Evolutionary conservation across 2,113 vertebrate genomes (phyloP), one percentile per base, ranked within the genome.

Genomic region (Ondatra zibethicus): DNA sequence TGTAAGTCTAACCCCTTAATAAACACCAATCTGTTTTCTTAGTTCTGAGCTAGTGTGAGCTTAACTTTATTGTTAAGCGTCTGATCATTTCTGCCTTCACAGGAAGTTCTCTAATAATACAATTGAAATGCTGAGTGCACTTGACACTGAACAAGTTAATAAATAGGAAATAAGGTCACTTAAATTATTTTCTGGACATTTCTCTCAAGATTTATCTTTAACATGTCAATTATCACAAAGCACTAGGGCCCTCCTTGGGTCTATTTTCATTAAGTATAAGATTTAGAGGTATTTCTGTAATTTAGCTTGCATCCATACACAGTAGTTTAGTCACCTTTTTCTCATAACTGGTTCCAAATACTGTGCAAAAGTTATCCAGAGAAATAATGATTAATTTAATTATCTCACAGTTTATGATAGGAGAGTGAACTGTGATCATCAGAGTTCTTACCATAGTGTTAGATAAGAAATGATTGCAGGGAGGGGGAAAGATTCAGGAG

Each of bases 401-500:
- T 25, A 39, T 10, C n/a, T 84, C 23, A 27, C 11, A 4, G 23
- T 42, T 84, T 84, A 58, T 58, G 19, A 21, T 33, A 55, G 78
- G 52, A n/a, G 19, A n/a, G 52, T 36, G 19, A 55, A 1, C 1
- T 10, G 11, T n/a, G 52, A 19, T 23, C 0, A 2, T 9, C 19
- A 81, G 7, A 9, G 6, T 13, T 81, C 7, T 58, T 10, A 33
- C 2, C 33, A 55, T 23, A 25, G 33, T 81, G 50, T 27, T 81
- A 55, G 77, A 80, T 52, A 33, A 7, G 7, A 81, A 81, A 55
- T 73, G 58, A 23, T 5, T 6, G 19, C 61, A 61, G 21, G 21
- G 21, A 61, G 21, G 21, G 61, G 61, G 6, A n/a, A 68, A 10
- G 9, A 45, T 23, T 3, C 23, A 82, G 33, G 50, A 82, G 33